phyloP scores from a whole-genome alignment of 2,888 invertebrate species.

The Oligia fasciuncula region DNA sequence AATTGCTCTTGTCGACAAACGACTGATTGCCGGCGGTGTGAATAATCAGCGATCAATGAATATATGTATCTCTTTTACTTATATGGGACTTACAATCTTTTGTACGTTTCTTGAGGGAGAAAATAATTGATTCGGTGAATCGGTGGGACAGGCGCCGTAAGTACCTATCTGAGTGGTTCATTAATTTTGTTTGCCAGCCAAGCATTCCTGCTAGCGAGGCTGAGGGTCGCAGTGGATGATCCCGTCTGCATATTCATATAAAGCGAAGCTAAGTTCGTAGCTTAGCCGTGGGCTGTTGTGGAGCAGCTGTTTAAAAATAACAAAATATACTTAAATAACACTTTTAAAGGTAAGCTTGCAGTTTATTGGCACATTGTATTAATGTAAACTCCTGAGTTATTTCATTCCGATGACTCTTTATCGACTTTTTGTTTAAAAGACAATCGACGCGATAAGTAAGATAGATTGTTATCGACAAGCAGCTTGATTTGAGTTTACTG shows the following conservation, averaged over 20 bases:
- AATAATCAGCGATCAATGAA: too few relatives aligned
- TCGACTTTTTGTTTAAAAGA: conserved; percentile 4
- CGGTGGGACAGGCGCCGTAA: too few relatives aligned
- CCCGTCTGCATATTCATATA: not conserved
- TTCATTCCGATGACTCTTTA: not conserved
- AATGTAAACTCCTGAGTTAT: not conserved
- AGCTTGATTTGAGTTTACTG: not conserved
- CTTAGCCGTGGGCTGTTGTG: not conserved
- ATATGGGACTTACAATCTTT: too few relatives aligned
- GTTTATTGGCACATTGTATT: conserved; percentile 21
- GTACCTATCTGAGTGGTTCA: too few relatives aligned
- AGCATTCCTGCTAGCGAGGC: not conserved
- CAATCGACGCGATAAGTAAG: conserved; percentile 9
- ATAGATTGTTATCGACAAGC: not conserved
- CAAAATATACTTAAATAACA: conserved; percentile 30
- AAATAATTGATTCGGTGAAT: too few relatives aligned
- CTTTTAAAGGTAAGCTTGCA: conserved; percentile 14
- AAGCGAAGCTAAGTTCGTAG: not conserved
- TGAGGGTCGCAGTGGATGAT: not conserved
- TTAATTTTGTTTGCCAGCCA: not conserved
- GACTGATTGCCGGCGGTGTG: too few relatives aligned
- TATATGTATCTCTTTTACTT: too few relatives aligned
- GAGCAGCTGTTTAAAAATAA: not conserved
- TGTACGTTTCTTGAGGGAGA: too few relatives aligned
- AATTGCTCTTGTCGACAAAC: too few relatives aligned